Conservation (phyloP, 2,113 vertebrate species). For the Bombycilla garrulus region DNA sequence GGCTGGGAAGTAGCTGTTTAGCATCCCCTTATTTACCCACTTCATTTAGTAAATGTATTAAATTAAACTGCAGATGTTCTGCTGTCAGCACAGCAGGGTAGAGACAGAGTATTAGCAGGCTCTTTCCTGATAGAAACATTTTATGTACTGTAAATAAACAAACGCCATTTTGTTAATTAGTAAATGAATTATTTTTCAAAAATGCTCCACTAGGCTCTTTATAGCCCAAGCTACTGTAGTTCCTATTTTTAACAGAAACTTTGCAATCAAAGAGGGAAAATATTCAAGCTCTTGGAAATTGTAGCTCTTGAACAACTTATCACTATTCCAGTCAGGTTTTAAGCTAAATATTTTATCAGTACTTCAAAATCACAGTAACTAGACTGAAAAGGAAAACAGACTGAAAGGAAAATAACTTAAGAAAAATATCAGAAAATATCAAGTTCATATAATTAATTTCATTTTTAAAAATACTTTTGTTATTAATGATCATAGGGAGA, state of each 20-base stretch:
- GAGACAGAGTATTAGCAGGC: constrained; percentile 53
- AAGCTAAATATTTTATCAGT: background rate
- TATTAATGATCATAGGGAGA: background rate
- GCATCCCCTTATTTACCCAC: constrained; percentile 71
- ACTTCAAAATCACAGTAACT: background rate
- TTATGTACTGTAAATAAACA: constrained; percentile 78
- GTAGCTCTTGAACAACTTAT: constrained; percentile 10
- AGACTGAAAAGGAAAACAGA: background rate
- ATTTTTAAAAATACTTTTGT: background rate
- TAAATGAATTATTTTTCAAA: constrained; percentile 74
- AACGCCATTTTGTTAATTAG: constrained; percentile 79
- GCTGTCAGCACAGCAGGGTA: constrained; percentile 65
- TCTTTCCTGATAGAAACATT: constrained; percentile 73
- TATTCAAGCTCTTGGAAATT: background rate
- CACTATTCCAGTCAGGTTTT: background rate
- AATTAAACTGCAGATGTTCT: constrained; percentile 80
- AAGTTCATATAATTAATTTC: background rate
- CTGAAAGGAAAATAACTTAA: background rate
- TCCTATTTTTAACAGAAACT: constrained; percentile 67
- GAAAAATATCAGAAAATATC: background rate
- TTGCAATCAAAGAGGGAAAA: background rate
- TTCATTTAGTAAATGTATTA: constrained; percentile 75
- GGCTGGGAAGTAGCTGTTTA: constrained; percentile 61
- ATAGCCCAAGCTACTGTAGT: constrained; percentile 27
- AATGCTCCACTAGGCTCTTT: constrained; percentile 68